phyloP scores from a whole-genome alignment of 2,888 invertebrate genomes.

The Petrolisthes cinctipes region DNA sequence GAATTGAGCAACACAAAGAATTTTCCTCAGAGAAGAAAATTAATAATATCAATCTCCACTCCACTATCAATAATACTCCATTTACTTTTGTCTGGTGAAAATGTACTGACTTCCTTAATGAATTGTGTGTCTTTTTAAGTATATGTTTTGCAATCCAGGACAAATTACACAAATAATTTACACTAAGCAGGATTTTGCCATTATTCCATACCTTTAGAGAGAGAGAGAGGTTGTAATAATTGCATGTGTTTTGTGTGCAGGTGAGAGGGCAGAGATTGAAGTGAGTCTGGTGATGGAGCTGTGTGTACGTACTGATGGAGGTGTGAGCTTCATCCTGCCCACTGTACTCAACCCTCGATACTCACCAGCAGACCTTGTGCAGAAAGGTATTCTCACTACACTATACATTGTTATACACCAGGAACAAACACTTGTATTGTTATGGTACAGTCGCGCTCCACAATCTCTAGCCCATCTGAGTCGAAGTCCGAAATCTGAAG shows the following conservation, averaged over 20 bases:
- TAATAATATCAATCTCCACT: not conserved
- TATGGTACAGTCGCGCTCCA: too few relatives aligned
- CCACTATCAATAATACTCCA: not conserved
- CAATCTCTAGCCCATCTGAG: too few relatives aligned
- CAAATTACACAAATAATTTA: not conserved
- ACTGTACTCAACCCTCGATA: constrained; percentile 61
- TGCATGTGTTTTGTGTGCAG: constrained; percentile 6
- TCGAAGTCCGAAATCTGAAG: too few relatives aligned
- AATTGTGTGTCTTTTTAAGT: not conserved
- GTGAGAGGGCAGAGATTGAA: constrained; percentile 15
- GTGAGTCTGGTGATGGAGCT: constrained; percentile 48
- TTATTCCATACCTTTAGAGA: not conserved
- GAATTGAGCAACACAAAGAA: too few relatives aligned
- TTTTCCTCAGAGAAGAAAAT: too few relatives aligned
- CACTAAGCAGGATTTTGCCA: not conserved
- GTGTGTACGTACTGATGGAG: constrained; percentile 49
- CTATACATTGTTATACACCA: too few relatives aligned
- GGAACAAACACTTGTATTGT: too few relatives aligned
- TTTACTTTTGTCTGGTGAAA: not conserved
- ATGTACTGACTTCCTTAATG: not conserved
- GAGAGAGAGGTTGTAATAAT: not conserved
- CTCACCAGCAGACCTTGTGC: constrained; percentile 1
- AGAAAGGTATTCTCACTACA: too few relatives aligned
- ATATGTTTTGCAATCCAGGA: not conserved
- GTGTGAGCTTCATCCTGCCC: constrained; percentile 51